Base-by-base conservation (phyloP, 2,113 vertebrate species). In the Sarotherodon lohbergeri region DNA sequence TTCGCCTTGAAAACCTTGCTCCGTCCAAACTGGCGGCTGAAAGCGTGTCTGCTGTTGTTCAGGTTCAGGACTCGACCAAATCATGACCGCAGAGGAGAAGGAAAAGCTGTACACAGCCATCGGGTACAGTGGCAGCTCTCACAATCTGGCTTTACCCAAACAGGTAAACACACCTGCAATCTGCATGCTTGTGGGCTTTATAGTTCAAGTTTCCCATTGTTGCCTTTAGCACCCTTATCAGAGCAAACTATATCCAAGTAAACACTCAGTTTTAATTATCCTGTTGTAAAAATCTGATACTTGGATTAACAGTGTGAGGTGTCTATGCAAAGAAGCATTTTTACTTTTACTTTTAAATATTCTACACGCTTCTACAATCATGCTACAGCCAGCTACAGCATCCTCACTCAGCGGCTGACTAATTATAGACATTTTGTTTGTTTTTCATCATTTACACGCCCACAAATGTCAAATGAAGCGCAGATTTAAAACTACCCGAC, bases 61-160 rank as follows among this genome's bases (percentile, higher is more conserved):
- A 94, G 93, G 85, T 90, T 66, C 93, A 93, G 98, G 96, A 66
- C 95, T 99, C 84, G 98, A 99, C 92, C 97, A 98, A 36, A 90
- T 99, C 48, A 97, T 99, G 97, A 98, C 98, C 0, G 86, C 96
- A 2, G 98, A 98, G 83, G 98, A 99, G 90, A 99, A 99, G 86
- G 95, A 97, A 0, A 99, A 99, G 43, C 97, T 99, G 57, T 99
- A 98, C 90, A 98, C 97, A 9, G 98, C 98, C 27, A 99, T 99
- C 81, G 99, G 98, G 5, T 99, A 99, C 90, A 99, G 99, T 54
- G 98, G 97, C 63, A 99, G 97, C 89, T 97, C 96, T 5, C 96
- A 97, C 89, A 96, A 97, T 89, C 95, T 98, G 54, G 84, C 97
- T 12, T 89, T 99, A 50, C 98, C 99, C 10, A 98, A 97, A 90